A percentile compares a stretch with the other conserved stretches of the same genome.
Evolutionary conservation across 1,140 invertebrate genomes (phyloP).

Genomic region (Neotoxoptera formosana): DNA sequence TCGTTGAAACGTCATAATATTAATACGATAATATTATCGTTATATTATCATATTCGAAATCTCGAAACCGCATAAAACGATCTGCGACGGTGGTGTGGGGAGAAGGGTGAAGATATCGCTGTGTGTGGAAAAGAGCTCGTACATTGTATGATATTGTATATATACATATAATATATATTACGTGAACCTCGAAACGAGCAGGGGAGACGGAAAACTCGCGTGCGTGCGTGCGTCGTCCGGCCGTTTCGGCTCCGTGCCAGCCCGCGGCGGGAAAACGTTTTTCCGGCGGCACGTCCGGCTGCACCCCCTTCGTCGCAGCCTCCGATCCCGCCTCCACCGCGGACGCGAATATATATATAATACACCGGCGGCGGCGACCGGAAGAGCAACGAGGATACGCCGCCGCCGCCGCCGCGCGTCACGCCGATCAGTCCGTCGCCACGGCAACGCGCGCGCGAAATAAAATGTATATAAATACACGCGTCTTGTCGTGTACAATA

Average conservation of each 20-base stretch:
- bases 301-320: background rate
- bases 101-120: background rate
- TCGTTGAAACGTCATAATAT: too few species aligned
- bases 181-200: background rate
- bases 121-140: background rate
- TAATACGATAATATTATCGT: background rate
- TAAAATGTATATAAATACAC: background rate
- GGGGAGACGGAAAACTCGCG: background rate
- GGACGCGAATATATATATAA: background rate
- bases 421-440: background rate
- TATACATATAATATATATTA: background rate
- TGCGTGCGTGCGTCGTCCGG: background rate
- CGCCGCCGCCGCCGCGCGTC: background rate
- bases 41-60: background rate
- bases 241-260: conserved; percentile 44
- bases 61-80: background rate
- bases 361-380: background rate
- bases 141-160: background rate
- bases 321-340: background rate
- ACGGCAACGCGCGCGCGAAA: conserved; percentile 22
- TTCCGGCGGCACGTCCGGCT: conserved; percentile 53
- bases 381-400: background rate
- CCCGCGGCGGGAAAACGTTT: conserved; percentile 47
- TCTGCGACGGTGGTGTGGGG: too few species aligned
- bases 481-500: too few species aligned